phyloP scores from a whole-genome alignment of 2,797 vertebrate species.

The Botia almorhae region DNA sequence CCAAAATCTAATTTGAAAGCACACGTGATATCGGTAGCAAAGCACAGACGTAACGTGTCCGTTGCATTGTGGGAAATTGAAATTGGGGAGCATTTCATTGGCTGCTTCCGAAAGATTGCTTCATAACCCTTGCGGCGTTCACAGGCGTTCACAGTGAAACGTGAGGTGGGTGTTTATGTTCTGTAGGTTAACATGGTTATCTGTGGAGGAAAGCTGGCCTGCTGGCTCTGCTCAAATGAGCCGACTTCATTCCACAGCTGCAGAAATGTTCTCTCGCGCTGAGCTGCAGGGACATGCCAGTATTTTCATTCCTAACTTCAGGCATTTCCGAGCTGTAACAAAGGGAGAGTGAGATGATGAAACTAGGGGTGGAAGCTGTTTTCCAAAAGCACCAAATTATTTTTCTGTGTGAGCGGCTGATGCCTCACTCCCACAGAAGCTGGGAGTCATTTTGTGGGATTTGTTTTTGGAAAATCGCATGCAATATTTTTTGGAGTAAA shows the following conservation, averaged over 20 bases:
- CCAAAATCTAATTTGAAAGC: conserved; percentile 7
- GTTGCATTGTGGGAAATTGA: conserved; percentile 41
- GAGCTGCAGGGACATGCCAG: conserved; percentile 82
- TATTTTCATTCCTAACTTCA: conserved; percentile 84
- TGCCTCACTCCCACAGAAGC: conserved; percentile 65
- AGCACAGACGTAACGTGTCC: conserved; percentile 4
- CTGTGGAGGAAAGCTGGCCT: conserved; percentile 71
- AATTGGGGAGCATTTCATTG: background rate
- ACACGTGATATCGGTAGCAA: conserved; percentile 10
- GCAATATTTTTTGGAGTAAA: conserved; percentile 31
- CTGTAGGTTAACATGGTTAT: conserved; percentile 78
- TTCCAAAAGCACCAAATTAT: conserved; percentile 71
- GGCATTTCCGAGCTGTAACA: conserved; percentile 83
- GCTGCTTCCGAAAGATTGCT: conserved; percentile 40
- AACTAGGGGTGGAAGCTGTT: conserved; percentile 77
- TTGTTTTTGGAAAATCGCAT: conserved; percentile 37
- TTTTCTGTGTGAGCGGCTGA: conserved; percentile 54
- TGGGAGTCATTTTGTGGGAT: conserved; percentile 49
- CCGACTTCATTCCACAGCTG: conserved; percentile 46
- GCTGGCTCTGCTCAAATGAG: conserved; percentile 58
- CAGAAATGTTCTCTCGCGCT: conserved; percentile 61
- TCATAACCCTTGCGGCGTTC: conserved; percentile 54
- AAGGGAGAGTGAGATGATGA: conserved; percentile 77
- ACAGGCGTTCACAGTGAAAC: conserved; percentile 66
- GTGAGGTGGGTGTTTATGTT: conserved; percentile 74